A percentile compares a stretch with the other conserved stretches of the same genome.
These are phyloP conservation scores for Karalla daura DNA, from an alignment of 2,797 vertebrate genomes.

Conservation along the genomic window DNA sequence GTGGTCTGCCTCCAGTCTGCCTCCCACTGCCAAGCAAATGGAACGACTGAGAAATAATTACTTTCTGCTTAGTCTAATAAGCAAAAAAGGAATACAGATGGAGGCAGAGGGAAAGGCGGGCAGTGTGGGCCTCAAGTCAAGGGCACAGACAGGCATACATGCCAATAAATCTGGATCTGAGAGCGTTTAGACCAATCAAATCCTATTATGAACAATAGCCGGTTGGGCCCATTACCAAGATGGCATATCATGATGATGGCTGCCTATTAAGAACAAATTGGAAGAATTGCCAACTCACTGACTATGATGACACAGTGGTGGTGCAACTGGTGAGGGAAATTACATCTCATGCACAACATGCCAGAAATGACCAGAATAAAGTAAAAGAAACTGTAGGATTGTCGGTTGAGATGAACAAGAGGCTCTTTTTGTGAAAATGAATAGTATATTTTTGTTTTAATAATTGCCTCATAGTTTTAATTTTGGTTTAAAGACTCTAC, in stretches of 20 bases:
- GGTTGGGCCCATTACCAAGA: constrained; percentile 66
- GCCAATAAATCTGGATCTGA: constrained; percentile 65
- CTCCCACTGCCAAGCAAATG: constrained; percentile 59
- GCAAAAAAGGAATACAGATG: constrained; percentile 62
- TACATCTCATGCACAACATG: too few relatives aligned
- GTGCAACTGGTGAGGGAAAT: constrained; percentile 16
- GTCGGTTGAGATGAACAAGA: background rate
- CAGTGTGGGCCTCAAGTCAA: constrained; percentile 64
- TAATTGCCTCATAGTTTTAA: background rate
- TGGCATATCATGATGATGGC: constrained; percentile 55
- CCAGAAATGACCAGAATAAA: too few relatives aligned
- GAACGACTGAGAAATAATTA: constrained; percentile 73
- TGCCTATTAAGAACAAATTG: constrained; percentile 47
- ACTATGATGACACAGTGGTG: constrained; percentile 19
- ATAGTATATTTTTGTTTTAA: background rate
- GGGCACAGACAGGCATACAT: constrained; percentile 48
- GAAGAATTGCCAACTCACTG: constrained; percentile 33
- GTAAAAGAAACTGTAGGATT: background rate
- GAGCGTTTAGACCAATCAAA: constrained; percentile 63
- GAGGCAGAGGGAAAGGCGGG: constrained; percentile 44
- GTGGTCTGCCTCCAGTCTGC: constrained; percentile 57
- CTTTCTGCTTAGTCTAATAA: constrained; percentile 71
- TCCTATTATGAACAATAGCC: constrained; percentile 72
- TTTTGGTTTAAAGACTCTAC: background rate
- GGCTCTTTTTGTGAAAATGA: background rate